A percentile compares a stretch with the other conserved stretches of the same genome.
Conservation (phyloP, 2,113 vertebrate genomes). For the Sigmodon hispidus region DNA sequence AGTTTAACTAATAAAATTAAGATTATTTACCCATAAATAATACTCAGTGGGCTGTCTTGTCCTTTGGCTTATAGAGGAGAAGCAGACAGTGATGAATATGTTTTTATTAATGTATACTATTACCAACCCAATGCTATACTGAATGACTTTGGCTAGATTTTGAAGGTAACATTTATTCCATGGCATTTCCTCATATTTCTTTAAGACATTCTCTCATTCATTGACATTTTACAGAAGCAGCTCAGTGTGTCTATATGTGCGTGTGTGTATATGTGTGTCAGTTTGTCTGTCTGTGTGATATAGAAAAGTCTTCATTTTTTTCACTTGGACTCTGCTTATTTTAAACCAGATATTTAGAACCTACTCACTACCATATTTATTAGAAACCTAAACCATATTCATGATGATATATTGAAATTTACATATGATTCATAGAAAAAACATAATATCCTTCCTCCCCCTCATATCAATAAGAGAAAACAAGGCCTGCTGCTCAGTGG, state of each 20-base stretch:
- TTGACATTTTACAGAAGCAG: not conserved
- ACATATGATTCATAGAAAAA: not conserved
- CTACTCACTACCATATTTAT: not conserved
- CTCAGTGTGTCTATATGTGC: not conserved
- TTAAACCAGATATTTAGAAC: not conserved
- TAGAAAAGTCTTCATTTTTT: not conserved
- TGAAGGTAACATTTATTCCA: not conserved
- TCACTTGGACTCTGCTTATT: not conserved
- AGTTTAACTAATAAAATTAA: not conserved
- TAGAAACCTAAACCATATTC: not conserved
- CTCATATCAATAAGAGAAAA: not conserved
- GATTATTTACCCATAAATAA: not conserved
- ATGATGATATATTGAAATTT: rapidly evolving
- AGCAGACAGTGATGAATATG: not conserved
- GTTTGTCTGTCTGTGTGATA: not conserved
- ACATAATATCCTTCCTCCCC: not conserved
- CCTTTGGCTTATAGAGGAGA: not conserved
- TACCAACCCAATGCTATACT: not conserved
- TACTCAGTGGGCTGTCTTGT: not conserved
- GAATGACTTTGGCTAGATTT: not conserved
- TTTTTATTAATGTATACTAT: not conserved
- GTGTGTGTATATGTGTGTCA: too few species aligned
- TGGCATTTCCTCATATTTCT: not conserved
- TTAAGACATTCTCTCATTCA: not conserved
- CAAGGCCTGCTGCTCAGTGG: not conserved